phyloP scores from a whole-genome alignment of 1,140 invertebrate genomes.

The Bombus turneri region DNA sequence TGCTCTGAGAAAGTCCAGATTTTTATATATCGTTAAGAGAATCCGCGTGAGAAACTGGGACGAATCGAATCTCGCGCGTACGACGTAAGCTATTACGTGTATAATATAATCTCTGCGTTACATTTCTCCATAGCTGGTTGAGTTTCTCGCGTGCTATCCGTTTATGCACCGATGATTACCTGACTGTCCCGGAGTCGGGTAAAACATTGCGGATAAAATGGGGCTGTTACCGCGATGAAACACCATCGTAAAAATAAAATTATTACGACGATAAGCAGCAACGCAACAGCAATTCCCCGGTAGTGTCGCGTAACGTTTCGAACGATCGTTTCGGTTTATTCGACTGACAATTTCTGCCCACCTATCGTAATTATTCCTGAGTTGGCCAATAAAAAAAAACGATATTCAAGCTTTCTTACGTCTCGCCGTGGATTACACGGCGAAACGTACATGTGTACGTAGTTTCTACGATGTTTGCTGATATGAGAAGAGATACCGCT shows the following conservation, averaged over 20 bases:
- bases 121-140: too few species aligned
- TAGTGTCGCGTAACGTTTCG: not conserved
- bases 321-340: not conserved
- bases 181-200: not conserved
- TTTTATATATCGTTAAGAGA: not conserved
- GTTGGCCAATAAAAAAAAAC: not conserved
- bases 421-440: not conserved
- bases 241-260: not conserved
- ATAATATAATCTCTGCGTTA: too few species aligned
- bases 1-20: not conserved
- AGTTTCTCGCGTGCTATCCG: not conserved
- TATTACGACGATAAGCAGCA: not conserved
- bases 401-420: not conserved
- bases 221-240: not conserved
- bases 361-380: constrained; percentile 8
- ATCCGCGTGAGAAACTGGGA: too few species aligned
- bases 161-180: constrained; percentile 20
- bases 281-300: not conserved
- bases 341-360: not conserved
- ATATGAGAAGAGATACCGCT: constrained; percentile 10
- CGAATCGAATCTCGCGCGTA: not conserved
- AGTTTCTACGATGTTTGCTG: not conserved
- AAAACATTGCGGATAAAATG: constrained; percentile 3
- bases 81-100: not conserved
- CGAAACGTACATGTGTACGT: not conserved